Evolutionary conservation across 2,888 invertebrate species (phyloP), one percentile per base, ranked within the genome.

Genomic region (Nudaria mundana): DNA sequence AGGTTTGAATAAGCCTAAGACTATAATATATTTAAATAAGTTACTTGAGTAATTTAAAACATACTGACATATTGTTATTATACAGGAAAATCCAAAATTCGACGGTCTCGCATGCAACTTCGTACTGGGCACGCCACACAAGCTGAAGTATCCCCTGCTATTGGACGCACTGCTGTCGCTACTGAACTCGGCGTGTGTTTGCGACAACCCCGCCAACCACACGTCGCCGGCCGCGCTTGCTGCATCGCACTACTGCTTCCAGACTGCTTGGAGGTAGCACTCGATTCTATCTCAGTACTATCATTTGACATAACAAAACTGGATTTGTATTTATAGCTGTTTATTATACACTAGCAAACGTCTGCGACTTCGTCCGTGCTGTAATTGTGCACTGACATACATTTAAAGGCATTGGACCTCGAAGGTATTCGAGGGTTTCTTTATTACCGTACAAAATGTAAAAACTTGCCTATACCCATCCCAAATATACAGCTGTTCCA

Each of bases 41-140:
- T 18, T 18, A 18, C 18, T 18, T 4, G 18, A 18, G 4, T 18
- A 18, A 18, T 18, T 18, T 18, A 18, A n/a, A 5, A n/a, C 2
- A 15, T 15, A 28, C 3, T 28, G n/a, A 13, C 1, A 5, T 5
- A 8, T 28, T 28, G 26, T 26, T n/a, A 12, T 14, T 23, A 10
- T 32, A 13, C 90, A 94, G 80, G 97, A 97, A 63, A 94, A 95
- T 29, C 98, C 98, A 0, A 98, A 98, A 77, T 90, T 98, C 40
- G 98, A 98, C 82, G 96, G 96, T 2, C 77, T 96, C 37, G 98
- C 98, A 1, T 96, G 97, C 82, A 98, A 97, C 86, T 98, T 98
- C 71, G 94, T 98, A 42, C 89, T 98, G 46, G 97, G 97, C 34
- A 97, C 97, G 1, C 94, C 96, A 0, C 98, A 98, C 71, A 96